phyloP scores from a whole-genome alignment of 2,888 invertebrate genomes.

The Mycalesis mineus region DNA sequence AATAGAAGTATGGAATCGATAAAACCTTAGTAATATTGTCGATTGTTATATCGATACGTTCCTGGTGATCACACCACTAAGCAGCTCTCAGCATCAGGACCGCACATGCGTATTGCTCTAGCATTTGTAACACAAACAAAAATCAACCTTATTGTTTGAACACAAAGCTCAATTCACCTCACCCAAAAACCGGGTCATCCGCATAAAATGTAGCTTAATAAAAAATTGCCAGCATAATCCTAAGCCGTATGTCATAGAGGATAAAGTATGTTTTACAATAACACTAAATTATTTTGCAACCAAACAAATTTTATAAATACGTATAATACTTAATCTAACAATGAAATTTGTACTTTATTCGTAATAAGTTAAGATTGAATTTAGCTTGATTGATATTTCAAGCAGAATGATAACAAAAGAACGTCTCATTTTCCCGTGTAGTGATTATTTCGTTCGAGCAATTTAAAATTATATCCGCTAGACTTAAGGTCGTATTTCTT shows the following conservation, averaged over 20 bases:
- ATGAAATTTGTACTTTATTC: background rate
- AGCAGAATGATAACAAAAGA: background rate
- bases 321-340: background rate
- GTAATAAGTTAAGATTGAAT: background rate
- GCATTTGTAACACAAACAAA: background rate
- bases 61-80: background rate
- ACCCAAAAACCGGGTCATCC: background rate
- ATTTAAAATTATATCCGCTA: background rate
- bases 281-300: background rate
- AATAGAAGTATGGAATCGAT: no score
- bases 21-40: background rate
- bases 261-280: constrained; percentile 3
- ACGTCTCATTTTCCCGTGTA: background rate
- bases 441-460: background rate
- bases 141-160: background rate
- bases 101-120: background rate
- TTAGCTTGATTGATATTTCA: background rate
- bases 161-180: background rate
- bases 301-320: background rate
- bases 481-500: background rate
- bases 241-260: background rate
- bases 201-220: constrained; percentile 4
- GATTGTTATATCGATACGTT: background rate
- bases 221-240: background rate
- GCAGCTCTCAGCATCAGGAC: background rate